phyloP scores from a whole-genome alignment of 2,888 invertebrate genomes.

The Sarcophaga subvicina region DNA sequence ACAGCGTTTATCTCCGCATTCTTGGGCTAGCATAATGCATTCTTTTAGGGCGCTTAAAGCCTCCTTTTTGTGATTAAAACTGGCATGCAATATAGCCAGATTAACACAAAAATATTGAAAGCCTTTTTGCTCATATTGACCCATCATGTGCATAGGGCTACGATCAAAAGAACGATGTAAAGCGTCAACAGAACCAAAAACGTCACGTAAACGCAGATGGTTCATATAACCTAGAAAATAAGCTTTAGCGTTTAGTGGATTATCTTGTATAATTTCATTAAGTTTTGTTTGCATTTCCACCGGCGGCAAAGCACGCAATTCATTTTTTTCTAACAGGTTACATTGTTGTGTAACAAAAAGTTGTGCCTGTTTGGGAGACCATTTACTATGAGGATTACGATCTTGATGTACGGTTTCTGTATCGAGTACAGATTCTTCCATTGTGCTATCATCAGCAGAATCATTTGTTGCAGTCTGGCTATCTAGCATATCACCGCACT shows the following conservation, averaged over 20 bases:
- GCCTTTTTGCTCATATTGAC: conserved; percentile 87
- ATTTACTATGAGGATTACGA: conserved; percentile 84
- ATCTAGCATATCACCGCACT: conserved; percentile 23
- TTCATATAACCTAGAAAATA: conserved; percentile 96
- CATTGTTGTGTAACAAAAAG: conserved; percentile 94
- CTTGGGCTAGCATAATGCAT: conserved; percentile 93
- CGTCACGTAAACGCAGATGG: conserved; percentile 93
- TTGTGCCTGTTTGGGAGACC: conserved; percentile 95
- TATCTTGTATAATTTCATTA: conserved; percentile 80
- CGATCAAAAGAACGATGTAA: conserved; percentile 87
- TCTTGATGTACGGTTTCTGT: conserved; percentile 73
- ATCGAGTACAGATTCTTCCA: conserved; percentile 71
- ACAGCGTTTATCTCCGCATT: conserved; percentile 92
- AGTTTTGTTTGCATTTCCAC: conserved; percentile 87
- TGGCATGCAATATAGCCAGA: conserved; percentile 92
- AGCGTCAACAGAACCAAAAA: conserved; percentile 83
- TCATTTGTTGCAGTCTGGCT: conserved; percentile 54
- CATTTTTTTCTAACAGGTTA: conserved; percentile 90
- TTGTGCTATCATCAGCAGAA: conserved; percentile 61
- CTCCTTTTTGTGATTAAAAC: conserved; percentile 88
- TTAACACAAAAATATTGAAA: conserved; percentile 96
- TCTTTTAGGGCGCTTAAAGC: conserved; percentile 92
- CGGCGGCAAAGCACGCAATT: conserved; percentile 89
- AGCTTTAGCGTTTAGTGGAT: conserved; percentile 79
- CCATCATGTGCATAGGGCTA: conserved; percentile 87